These are phyloP conservation scores for Mythimna albipuncta DNA, from an alignment of 2,888 invertebrate species.

Conservation along the genomic window DNA sequence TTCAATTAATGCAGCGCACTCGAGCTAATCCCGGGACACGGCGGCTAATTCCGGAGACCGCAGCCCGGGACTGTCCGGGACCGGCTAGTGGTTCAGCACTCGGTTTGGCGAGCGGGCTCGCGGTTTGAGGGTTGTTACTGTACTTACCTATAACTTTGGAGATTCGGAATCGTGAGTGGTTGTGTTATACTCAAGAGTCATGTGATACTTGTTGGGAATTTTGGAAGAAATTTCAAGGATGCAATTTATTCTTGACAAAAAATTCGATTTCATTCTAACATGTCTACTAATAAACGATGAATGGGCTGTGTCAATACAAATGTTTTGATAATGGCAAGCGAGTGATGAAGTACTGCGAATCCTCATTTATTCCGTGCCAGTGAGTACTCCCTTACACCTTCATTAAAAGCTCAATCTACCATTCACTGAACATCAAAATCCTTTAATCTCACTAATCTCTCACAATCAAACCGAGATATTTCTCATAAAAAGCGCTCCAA, in stretches of 20 bases:
- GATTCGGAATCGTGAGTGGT: constrained; percentile 22
- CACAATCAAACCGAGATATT: constrained; percentile 54
- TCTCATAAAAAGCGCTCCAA: constrained; percentile 49
- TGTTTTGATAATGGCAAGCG: not conserved
- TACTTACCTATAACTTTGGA: constrained; percentile 35
- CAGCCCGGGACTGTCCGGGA: constrained; percentile 32
- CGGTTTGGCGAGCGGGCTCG: constrained; percentile 56
- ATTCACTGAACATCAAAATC: constrained; percentile 39
- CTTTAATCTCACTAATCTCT: constrained; percentile 38
- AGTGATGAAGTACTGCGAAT: not conserved
- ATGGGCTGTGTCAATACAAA: not conserved
- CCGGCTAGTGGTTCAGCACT: constrained; percentile 33
- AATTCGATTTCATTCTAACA: not conserved
- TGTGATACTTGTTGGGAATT: constrained; percentile 16
- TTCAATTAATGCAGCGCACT: constrained; percentile 57
- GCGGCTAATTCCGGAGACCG: constrained; percentile 54
- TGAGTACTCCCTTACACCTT: not conserved
- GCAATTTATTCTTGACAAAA: not conserved
- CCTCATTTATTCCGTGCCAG: not conserved
- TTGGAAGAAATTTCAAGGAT: not conserved
- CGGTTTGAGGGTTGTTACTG: constrained; percentile 56
- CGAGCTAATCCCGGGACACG: constrained; percentile 57
- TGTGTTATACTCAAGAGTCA: constrained; percentile 22
- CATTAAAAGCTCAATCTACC: constrained; percentile 15
- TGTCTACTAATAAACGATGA: not conserved